Conservation (phyloP, 2,888 invertebrate genomes). For the Nineta flava region DNA sequence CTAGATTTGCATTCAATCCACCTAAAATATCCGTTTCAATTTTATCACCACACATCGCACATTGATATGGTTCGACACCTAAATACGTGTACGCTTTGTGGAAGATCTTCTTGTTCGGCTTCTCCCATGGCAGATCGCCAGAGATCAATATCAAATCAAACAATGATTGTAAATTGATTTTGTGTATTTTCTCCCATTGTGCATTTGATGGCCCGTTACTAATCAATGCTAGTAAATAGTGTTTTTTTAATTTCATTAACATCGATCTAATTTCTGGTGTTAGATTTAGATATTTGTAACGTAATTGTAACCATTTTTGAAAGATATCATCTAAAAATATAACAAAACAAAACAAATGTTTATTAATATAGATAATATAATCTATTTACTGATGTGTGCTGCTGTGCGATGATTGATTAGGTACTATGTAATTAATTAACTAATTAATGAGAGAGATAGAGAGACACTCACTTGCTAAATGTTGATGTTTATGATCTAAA, state of each 20-base stretch:
- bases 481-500: constrained; percentile 53
- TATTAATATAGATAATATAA: no score
- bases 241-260: constrained; percentile 50
- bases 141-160: constrained; percentile 71
- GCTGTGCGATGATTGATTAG: no score
- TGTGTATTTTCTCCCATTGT: constrained; percentile 77
- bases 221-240: constrained; percentile 63
- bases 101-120: constrained; percentile 70
- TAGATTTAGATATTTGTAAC: constrained; percentile 59
- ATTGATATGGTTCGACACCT: constrained; percentile 54
- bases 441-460: neutral
- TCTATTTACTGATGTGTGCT: no score
- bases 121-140: constrained; percentile 74
- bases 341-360: no score
- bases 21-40: constrained; percentile 79
- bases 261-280: constrained; percentile 51
- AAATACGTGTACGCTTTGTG: constrained; percentile 63
- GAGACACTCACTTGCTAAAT: constrained; percentile 41
- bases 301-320: constrained; percentile 59
- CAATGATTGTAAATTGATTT: constrained; percentile 48
- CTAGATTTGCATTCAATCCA: constrained; percentile 57
- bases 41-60: constrained; percentile 80
- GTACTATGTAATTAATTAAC: neutral
- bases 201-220: constrained; percentile 76
- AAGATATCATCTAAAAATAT: constrained; percentile 49